Evolutionary conservation across 1,140 invertebrate genomes (phyloP), one percentile per base, ranked within the genome.

Genomic region (Zaprionus nigranus): DNA sequence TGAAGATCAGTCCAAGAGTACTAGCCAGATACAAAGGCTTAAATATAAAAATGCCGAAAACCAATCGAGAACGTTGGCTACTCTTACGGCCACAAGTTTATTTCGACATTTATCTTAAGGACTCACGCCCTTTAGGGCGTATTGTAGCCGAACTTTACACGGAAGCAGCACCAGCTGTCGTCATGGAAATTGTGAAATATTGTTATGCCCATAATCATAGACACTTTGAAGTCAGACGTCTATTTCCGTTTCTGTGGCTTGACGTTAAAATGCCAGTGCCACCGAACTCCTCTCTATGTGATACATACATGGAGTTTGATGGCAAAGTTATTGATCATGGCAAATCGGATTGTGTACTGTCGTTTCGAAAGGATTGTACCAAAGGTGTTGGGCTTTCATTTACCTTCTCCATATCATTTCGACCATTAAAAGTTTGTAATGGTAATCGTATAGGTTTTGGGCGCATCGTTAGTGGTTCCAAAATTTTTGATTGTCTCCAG

Each of bases 391-490:
- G 17, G 2, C 20, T 77, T 11, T 17, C 75, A 6, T n/a, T 91
- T 2, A 78, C 65, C 12, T 91, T 92, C 15, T 65, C 82, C 11
- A 59, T 92, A 13, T 92, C 91, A 6, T 92, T 87, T 56, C 84
- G 79, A 24, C 82, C 85, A 5, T 59, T 92, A 3, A 40, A 65
- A 2, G 79, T 88, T 17, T 65, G 79, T 9, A 92, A 92, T 38
- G 91, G 91, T 0, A 66, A 69, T 12, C 80, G 91, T 3, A 75
- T 92, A 11, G 91, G 82, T n/a, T 92, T 92, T 24, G 91, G 91
- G 1, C 73, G 73, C n/a, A 60, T 92, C 3, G 49, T 80, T 7
- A 72, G 78, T 36, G 88, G 88, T 30, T 26, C 57, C 13, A 91
- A 82, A 57, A 86, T 92, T 3, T 71, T 91, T 20, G 88, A 92